Evolutionary conservation across 2,113 vertebrate genomes (phyloP).

Genomic region (Fukomys damarensis): DNA sequence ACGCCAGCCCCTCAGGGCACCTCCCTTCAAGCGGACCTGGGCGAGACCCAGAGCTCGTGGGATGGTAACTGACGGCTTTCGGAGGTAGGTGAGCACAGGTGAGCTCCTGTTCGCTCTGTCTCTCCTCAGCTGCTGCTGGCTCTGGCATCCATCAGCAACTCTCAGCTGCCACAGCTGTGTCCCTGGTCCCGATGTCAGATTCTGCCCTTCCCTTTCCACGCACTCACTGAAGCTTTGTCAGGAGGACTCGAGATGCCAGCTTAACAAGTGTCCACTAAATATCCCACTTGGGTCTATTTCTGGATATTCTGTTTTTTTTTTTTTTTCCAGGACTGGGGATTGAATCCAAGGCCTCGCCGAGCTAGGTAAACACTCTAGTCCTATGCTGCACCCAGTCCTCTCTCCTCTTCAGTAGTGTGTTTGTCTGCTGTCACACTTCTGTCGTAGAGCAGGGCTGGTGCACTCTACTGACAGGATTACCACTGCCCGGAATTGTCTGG

Average conservation of each 20-base stretch:
- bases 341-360: neutral
- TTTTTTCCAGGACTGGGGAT: neutral
- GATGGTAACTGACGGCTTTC: neutral
- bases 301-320: neutral
- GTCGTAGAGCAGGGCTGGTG: neutral
- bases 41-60: neutral
- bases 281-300: neutral
- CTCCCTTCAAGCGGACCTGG: neutral
- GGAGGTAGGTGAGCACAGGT: neutral
- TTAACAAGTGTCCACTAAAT: neutral
- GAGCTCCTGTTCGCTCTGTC: neutral
- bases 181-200: neutral
- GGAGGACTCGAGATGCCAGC: neutral
- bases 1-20: neutral
- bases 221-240: neutral
- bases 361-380: neutral
- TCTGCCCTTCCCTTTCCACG: neutral
- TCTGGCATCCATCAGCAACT: neutral
- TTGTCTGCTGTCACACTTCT: neutral
- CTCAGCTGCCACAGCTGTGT: neutral
- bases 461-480: no score
- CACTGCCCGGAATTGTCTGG: neutral
- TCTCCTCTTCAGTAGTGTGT: neutral
- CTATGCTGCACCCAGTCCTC: neutral
- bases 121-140: neutral